Base-by-base conservation (phyloP, 2,797 vertebrate species). In the Somateria mollissima region DNA sequence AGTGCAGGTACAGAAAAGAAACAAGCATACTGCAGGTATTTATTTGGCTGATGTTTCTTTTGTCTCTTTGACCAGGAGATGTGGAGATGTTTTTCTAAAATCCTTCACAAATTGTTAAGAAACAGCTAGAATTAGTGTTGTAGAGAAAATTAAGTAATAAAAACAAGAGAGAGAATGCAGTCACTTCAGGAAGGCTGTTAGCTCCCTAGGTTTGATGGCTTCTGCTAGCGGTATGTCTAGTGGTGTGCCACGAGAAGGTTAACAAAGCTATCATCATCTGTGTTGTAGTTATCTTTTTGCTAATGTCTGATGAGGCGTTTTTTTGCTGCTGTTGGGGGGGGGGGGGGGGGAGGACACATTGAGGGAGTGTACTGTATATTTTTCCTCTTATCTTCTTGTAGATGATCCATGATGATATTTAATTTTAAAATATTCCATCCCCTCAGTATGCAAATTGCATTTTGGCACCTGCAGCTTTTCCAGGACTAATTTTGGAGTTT, bases 401-500 rank as follows among this genome's bases (percentile, higher is more conserved):
- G 77, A 60, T 64, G 73, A 77, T 80, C 41, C 73, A 56, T 84
- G 34, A 45, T 54, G 67, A 28, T 75, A 54, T 90, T 92, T 86
- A 77, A 80, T 92, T 92, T 83, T 60, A 70, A 94, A 93, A 65
- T 77, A 74, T 80, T 83, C 58, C 77, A 93, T 89, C 58, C 71
- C 41, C 62, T 91, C 64, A 32, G 60, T 72, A 75, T 89, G 70
- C 89, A 72, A 82, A 87, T 91, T 87, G 66, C 62, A 89, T 54
- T 82, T 93, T 90, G 73, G 81, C 91, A 94, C 80, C 89, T 95
- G 89, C 4, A 2, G 75, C 84, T 82, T 92, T 90, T 95, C 62
- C 81, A 89, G 82, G 71, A 89, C 74, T 94, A 65, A 92, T 94
- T 94, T 76, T 14, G 37, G 78, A 91, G 60, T 82, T 95, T 94